phyloP scores from a whole-genome alignment of 2,113 vertebrate genomes.

The Oophaga pumilio region DNA sequence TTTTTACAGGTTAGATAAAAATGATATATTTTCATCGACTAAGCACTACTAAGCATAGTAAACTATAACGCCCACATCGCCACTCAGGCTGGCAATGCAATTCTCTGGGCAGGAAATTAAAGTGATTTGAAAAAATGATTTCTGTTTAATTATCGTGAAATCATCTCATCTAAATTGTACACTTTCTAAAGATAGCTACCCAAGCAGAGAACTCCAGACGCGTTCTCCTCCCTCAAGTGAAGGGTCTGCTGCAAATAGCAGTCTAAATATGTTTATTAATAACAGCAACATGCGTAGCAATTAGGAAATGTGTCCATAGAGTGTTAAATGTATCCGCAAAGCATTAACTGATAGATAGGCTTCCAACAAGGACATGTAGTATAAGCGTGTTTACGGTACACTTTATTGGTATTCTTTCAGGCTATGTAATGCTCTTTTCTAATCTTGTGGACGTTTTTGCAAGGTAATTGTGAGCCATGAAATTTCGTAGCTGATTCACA shows the following conservation, averaged over 20 bases:
- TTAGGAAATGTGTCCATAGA: background rate
- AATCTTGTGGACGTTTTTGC: no score
- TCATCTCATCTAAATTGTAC: slow-evolving; percentile 40
- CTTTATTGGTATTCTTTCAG: background rate
- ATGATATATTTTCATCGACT: background rate
- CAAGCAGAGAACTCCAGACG: slow-evolving; percentile 6
- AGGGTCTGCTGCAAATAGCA: background rate
- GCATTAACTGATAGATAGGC: background rate
- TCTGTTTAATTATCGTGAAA: slow-evolving; percentile 47
- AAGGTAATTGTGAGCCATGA: no score
- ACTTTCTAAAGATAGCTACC: slow-evolving; percentile 38
- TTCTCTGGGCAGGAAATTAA: slow-evolving; percentile 48
- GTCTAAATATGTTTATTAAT: slow-evolving; percentile 8
- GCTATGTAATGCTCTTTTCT: no score
- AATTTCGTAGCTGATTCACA: no score
- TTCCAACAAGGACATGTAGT: background rate
- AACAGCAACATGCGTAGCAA: background rate
- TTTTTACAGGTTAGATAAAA: background rate
- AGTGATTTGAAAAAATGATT: slow-evolving; percentile 37
- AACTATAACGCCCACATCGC: background rate
- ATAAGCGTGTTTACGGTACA: no score
- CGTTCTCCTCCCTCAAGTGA: background rate
- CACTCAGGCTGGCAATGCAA: background rate
- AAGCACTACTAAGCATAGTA: background rate
- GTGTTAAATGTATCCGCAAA: background rate